A percentile compares a stretch with the other conserved stretches of the same genome.
Conservation (phyloP, 2,888 invertebrate genomes). For the Drosophila rellima region DNA sequence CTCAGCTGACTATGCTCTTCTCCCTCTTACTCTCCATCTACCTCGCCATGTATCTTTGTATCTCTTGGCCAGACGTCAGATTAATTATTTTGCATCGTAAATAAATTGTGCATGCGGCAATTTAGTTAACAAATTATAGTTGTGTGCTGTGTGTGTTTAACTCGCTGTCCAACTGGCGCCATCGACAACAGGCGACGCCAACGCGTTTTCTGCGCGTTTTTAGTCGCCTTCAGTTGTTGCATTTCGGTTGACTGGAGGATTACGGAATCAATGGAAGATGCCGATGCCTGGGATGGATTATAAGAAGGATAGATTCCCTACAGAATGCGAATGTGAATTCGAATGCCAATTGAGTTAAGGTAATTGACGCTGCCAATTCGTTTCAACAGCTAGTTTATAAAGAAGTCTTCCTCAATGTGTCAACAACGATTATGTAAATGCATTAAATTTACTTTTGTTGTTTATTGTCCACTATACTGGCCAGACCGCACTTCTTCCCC, state of each 20-base stretch:
- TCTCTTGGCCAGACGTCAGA: constrained; percentile 39
- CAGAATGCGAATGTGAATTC: neutral
- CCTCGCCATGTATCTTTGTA: neutral
- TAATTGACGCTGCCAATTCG: neutral
- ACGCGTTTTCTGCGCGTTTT: constrained; percentile 39
- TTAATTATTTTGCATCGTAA: constrained; percentile 69
- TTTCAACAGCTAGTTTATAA: neutral
- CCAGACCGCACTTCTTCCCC: neutral
- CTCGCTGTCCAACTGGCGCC: constrained; percentile 56
- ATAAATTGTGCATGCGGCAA: constrained; percentile 69
- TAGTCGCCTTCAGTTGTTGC: neutral
- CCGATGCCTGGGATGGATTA: constrained; percentile 8
- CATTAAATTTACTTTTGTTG: constrained; percentile 65
- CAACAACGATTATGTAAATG: constrained; percentile 49
- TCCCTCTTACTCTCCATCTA: neutral
- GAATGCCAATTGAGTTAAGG: neutral
- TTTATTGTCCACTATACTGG: constrained; percentile 7
- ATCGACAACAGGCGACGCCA: constrained; percentile 42
- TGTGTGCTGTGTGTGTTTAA: constrained; percentile 30
- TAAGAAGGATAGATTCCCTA: neutral
- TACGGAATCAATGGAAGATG: constrained; percentile 21
- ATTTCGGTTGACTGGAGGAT: constrained; percentile 16
- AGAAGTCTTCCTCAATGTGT: constrained; percentile 18
- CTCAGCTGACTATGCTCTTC: neutral
- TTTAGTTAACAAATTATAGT: constrained; percentile 67